Base-by-base conservation (phyloP, 2,113 vertebrate genomes). In the Deroptyus accipitrinus region DNA sequence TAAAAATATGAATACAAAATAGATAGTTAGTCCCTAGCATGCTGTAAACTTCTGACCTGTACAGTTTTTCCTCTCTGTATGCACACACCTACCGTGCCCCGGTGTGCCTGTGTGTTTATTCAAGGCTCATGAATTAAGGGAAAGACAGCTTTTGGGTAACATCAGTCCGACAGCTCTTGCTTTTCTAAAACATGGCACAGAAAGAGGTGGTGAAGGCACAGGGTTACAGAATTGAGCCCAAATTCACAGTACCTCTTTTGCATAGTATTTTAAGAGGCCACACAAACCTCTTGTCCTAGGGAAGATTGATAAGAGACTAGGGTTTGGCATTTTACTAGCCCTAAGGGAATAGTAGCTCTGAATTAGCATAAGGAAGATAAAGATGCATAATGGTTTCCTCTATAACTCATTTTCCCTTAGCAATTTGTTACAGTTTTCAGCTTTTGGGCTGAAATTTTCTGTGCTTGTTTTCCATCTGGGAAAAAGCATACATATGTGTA, bases 281-380 rank as follows among this genome's bases (percentile, higher is more conserved):
- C 64, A 89, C 69, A 67, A 91, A 54, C n/a, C 28, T 91, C 74
- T 89, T 79, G 39, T 95, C 81, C 57, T 89, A 35, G 35, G 59
- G 52, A 75, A 76, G 63, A 74, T 14, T 80, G 75, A 49, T 90
- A 91, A 90, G 82, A 91, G 61, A 70, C 13, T 83, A 17, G 17
- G 79, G 42, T 44, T 23, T 91, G 64, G 74, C 49, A 67, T 94
- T 94, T 67, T 76, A 23, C 14, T 79, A 83, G 57, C 49, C 87
- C 84, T 79, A 70, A 80, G 84, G 82, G 93, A 83, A 83, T 59
- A 91, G 63, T 66, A 93, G 59, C 44, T 69, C 49, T 74, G 85
- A 90, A 95, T 95, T 86, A 93, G 19, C 75, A 77, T 80, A 69
- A 83, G 78, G 76, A 92, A 96, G 78, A 73, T 89, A 55, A 92